These are phyloP conservation scores for Chiloscyllium punctatum DNA, from an alignment of 2,797 vertebrate genomes.

Conservation along the genomic window DNA sequence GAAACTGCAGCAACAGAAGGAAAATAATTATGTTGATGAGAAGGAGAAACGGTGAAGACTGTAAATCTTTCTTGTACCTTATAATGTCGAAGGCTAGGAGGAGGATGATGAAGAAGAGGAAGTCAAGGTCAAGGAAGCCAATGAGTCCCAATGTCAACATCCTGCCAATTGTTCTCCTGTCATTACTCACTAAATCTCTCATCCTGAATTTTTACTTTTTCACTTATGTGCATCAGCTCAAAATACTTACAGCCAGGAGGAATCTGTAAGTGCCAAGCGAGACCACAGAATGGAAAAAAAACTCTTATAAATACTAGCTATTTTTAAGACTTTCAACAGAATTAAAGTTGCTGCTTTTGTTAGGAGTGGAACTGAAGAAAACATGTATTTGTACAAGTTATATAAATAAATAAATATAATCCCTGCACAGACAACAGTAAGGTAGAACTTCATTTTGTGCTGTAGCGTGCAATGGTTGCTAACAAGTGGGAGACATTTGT, in stretches of 20 bases:
- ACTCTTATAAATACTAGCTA: not conserved
- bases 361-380: not conserved
- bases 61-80: not conserved
- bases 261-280: not conserved
- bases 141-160: not conserved
- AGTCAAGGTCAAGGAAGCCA: slow-evolving; percentile 11
- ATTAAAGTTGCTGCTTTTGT: not conserved
- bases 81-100: not conserved
- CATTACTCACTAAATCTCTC: not conserved
- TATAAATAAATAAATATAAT: not conserved
- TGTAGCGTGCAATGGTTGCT: not conserved
- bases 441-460: not conserved
- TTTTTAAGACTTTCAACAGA: not conserved
- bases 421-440: not conserved
- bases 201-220: not conserved
- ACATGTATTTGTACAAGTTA: not conserved
- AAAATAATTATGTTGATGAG: not conserved
- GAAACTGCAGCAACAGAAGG: not conserved
- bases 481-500: not conserved
- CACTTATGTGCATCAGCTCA: not conserved
- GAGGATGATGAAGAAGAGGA: not conserved
- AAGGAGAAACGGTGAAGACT: not conserved
- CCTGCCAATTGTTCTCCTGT: not conserved
- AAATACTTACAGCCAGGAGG: too few species aligned
- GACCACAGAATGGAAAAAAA: not conserved